Evolutionary conservation across 2,113 vertebrate species (phyloP).

Genomic region (Cyrtonyx montezumae): DNA sequence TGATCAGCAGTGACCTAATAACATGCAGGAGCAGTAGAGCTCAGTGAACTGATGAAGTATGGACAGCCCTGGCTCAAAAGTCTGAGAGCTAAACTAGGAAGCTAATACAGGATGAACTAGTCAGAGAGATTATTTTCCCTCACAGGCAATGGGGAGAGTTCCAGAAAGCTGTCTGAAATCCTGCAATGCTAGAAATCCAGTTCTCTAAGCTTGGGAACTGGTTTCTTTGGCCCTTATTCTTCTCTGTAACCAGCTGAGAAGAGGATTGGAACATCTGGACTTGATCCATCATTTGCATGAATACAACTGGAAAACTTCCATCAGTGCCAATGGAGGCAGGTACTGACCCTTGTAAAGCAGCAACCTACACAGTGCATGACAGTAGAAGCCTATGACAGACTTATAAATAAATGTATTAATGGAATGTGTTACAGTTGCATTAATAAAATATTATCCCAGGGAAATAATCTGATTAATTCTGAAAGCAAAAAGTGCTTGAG

Average conservation of each 20-base stretch:
- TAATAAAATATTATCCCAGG: constrained; percentile 11
- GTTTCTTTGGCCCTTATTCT: background rate
- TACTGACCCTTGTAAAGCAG: background rate
- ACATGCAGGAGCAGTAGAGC: constrained; percentile 46
- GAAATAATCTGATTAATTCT: constrained; percentile 32
- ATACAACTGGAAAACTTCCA: background rate
- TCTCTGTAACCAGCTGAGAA: background rate
- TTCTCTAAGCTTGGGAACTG: constrained; percentile 12
- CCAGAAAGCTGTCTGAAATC: constrained; percentile 48
- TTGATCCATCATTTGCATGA: background rate
- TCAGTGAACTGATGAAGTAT: constrained; percentile 53
- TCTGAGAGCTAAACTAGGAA: background rate
- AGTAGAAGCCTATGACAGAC: background rate
- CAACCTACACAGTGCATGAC: fast-evolving
- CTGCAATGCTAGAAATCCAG: constrained; percentile 13
- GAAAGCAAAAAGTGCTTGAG: constrained; percentile 10
- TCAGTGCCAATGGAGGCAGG: background rate
- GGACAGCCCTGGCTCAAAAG: background rate
- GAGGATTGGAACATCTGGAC: background rate
- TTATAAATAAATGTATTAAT: background rate
- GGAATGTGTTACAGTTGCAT: background rate
- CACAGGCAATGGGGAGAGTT: background rate
- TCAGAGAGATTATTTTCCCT: constrained; percentile 60
- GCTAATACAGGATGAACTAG: constrained; percentile 60
- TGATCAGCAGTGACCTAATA: constrained; percentile 60